Percentiles rank a stretch among this genome's conserved stretches.
phyloP scores from a whole-genome alignment of 2,113 vertebrate species.

The Lasiurus borealis region DNA sequence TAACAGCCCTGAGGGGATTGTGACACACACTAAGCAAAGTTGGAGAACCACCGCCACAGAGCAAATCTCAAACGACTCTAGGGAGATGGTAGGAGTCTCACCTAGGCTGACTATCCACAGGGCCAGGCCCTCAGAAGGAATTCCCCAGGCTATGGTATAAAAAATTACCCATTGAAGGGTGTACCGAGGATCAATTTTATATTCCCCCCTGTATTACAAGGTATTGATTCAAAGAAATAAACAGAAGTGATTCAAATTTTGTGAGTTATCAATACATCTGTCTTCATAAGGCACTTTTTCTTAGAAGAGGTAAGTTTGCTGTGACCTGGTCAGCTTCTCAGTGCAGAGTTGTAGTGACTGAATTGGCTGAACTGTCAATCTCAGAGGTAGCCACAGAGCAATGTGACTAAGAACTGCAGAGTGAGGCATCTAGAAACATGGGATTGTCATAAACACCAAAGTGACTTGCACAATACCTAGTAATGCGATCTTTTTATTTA shows the following conservation, averaged over 20 bases:
- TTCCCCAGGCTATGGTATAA: not conserved
- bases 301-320: not conserved
- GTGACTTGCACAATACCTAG: not conserved
- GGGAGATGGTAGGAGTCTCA: conserved; percentile 7
- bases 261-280: not conserved
- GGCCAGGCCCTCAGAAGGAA: conserved; percentile 47
- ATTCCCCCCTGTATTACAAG: not conserved
- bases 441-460: not conserved
- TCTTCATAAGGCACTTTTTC: not conserved
- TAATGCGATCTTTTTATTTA: not conserved
- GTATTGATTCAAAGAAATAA: fast-evolving
- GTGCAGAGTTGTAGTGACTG: not conserved
- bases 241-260: fast-evolving
- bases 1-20: not conserved
- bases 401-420: not conserved
- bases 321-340: no score
- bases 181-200: not conserved
- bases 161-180: fast-evolving
- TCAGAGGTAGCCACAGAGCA: not conserved
- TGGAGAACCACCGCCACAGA: not conserved
- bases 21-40: not conserved
- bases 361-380: not conserved
- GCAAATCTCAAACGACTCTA: not conserved
- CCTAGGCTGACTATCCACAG: conserved; percentile 40
- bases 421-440: not conserved